phyloP scores from a whole-genome alignment of 64 coral and sea anemone genomes.

The Stylophora pistillata region DNA sequence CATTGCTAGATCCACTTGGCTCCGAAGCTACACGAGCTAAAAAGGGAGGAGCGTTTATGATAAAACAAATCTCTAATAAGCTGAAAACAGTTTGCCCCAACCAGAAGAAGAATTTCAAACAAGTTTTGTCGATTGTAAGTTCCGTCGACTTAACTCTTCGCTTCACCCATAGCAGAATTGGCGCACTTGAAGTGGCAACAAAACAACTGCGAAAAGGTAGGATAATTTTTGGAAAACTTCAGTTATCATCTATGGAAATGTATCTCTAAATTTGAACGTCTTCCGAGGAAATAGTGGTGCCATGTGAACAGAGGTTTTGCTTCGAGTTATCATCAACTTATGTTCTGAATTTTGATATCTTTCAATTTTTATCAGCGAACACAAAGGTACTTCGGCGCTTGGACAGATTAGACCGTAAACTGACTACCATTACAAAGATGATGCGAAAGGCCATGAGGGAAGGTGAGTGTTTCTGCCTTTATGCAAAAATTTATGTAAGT shows the following conservation, averaged over 20 bases:
- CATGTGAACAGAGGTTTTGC: too few relatives aligned
- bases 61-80: not conserved
- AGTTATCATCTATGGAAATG: not conserved
- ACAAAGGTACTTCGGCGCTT: not conserved
- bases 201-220: conserved; percentile 22
- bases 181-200: not conserved
- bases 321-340: too few relatives aligned
- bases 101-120: not conserved
- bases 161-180: conserved; percentile 21
- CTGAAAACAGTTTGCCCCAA: not conserved
- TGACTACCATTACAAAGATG: not conserved
- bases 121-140: conserved; percentile 33
- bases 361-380: conserved; percentile 3
- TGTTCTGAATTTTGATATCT: not conserved
- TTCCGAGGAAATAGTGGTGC: too few relatives aligned
- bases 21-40: not conserved
- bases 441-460: not conserved
- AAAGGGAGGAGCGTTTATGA: not conserved
- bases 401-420: not conserved
- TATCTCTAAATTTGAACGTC: not conserved
- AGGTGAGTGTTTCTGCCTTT: not conserved
- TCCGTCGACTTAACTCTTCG: conserved; percentile 20
- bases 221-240: not conserved
- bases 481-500: not conserved
- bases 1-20: not conserved